Evolutionary conservation across 2,113 vertebrate genomes (phyloP).

Genomic region (Anguilla japonica): DNA sequence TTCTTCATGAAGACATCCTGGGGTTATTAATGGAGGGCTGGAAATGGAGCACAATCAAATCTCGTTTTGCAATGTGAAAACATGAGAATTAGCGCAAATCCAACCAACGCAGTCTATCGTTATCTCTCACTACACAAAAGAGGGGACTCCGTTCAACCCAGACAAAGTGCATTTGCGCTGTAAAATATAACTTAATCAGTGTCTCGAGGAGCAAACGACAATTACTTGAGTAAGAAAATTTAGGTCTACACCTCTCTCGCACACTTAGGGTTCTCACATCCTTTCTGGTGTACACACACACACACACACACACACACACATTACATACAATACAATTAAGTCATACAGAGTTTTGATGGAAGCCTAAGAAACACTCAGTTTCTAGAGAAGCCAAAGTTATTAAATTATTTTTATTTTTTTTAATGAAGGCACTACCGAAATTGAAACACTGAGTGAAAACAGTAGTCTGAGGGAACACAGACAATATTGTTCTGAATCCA

Average conservation of each 20-base stretch:
- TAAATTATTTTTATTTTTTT: not conserved
- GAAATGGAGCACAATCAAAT: slow-evolving; percentile 30
- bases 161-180: not conserved
- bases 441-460: not conserved
- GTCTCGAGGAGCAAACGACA: not conserved
- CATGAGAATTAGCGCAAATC: slow-evolving; percentile 22
- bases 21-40: slow-evolving; percentile 18
- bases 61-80: slow-evolving; percentile 24
- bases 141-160: slow-evolving; percentile 20
- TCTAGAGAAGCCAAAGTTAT: too few species aligned
- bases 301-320: not conserved
- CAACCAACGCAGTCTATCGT: not conserved
- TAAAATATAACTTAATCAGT: not conserved
- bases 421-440: not conserved
- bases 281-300: not conserved
- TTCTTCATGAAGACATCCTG: slow-evolving; percentile 18
- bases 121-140: not conserved
- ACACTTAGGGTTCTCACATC: too few species aligned
- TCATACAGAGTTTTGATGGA: not conserved
- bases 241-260: too few species aligned
- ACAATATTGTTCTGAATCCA: too few species aligned
- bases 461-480: too few species aligned
- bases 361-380: too few species aligned
- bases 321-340: not conserved
- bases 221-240: not conserved